Base-by-base conservation (phyloP, 2,888 invertebrate genomes). In the Petrophora chlorosata region DNA sequence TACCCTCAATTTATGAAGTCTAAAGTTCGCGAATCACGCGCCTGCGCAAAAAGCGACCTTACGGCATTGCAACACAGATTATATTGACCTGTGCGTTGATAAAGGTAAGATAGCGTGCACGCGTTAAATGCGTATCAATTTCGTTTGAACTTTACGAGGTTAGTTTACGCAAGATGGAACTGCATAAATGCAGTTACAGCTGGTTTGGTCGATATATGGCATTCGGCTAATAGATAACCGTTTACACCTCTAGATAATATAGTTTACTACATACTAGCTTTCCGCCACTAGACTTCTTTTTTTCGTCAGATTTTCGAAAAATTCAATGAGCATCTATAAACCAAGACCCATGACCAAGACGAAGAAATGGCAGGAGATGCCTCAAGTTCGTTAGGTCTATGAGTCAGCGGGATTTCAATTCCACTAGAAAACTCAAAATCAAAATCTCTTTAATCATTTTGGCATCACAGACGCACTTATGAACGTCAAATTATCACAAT, bases 71-170 rank as follows among this genome's bases (percentile, higher is more conserved):
- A 38, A 41, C 52, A 51, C 36, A 51, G 45, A 36, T 48, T 26
- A 16, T 40, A 40, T 10, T 16, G 33, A 30, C 32, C 17, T 30
- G 29, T 30, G 8, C 16, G 15, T 14, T 23, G 42, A 48, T 39
- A 26, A 42, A 34, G 42, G 22, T 41, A 22, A 44, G 54, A 54
- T 50, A 50, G 12, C 26, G 53, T 41, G 38, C 50, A 58, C 47
- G 45, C 50, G 53, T 47, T 34, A 19, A 42, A 45, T 29, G n/a
- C n/a, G n/a, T n/a, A n/a, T n/a, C n/a, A 39, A 17, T 47, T 42
- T 46, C 54, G 34, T 32, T 28, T 51, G 36, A 50, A 46, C 35
- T 39, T 9, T 23, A 16, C 35, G 23, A 47, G 44, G 44, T 53
- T 41, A 17, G 12, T 35, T 13, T 34, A 22, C 13, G 26, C 19